These are phyloP conservation scores for Astropecten irregularis DNA, from an alignment of 53 echinoderm and acorn worm genomes.

Conservation along the genomic window DNA sequence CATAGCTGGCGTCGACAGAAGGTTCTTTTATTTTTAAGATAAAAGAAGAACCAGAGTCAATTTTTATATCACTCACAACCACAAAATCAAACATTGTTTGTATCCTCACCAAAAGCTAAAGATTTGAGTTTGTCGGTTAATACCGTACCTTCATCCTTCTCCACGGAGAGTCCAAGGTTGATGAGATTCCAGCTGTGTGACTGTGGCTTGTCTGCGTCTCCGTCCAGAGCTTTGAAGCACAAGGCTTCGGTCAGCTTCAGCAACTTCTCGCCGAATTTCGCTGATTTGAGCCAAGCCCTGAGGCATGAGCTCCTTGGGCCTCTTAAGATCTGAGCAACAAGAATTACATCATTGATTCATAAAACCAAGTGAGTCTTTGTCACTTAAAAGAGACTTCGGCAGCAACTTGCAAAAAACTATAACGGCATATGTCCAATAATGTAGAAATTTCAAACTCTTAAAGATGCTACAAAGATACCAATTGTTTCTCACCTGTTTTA, in stretches of 20 bases:
- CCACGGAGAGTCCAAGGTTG: constrained; percentile 81
- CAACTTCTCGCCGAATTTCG: constrained; percentile 79
- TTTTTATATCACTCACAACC: no score
- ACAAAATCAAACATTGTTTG: neutral
- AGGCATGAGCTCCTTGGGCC: constrained; percentile 5
- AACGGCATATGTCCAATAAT: neutral
- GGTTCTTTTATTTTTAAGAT: constrained; percentile 67
- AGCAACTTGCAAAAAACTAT: neutral
- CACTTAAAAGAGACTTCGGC: neutral
- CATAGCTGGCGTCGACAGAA: constrained; percentile 58
- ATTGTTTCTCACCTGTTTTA: constrained; percentile 44
- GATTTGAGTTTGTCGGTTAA: no score
- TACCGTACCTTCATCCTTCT: constrained; percentile 70
- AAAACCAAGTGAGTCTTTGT: neutral
- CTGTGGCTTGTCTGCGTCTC: constrained; percentile 40
- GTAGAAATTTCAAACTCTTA: constrained; percentile 6
- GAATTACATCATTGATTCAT: no score
- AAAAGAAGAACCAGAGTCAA: neutral
- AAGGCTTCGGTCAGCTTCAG: constrained; percentile 66
- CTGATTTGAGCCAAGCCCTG: constrained; percentile 59
- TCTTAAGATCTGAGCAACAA: constrained; percentile 49
- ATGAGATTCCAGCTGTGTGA: constrained; percentile 81
- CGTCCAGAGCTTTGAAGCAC: constrained; percentile 53
- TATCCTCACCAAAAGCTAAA: no score
- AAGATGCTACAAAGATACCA: no score